Base-by-base conservation (phyloP, 1,140 invertebrate species). In the Zaprionus nigranus region DNA sequence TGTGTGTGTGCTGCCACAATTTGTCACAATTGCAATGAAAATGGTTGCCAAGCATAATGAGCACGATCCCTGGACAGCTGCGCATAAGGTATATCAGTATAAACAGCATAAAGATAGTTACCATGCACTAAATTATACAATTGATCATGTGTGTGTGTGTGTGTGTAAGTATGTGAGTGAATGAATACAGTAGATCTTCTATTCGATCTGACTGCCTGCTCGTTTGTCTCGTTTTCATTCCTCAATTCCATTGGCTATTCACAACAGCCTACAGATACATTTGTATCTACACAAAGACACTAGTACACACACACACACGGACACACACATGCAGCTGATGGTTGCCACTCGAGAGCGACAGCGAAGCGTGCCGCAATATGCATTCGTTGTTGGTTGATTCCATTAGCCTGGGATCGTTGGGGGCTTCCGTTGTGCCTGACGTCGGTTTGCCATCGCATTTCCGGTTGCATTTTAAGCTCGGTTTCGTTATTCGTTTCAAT, bases 1-100 rank as follows among this genome's bases (percentile, higher is more conserved):
- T 61, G 22, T 61, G 59, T 61, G 59, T 61, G 24, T 61, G 12
- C 59, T 13, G 51, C 6, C 68, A 81, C 80, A 87, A 77, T 82
- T 87, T 86, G 69, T 88, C 76, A 87, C 76, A 86, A 86, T 84
- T 81, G 75, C 51, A 78, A 36, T 49, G 63, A 77, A 78, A 69
- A 82, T 74, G 64, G 60, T 65, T 68, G 74, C 75, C 71, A 63
- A 60, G 59, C 24, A 34, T 5, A 26, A 34, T 5, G 40, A 30
- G 40, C 38, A 49, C 46, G 46, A 49, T 49, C 46, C 46, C 20
- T 11, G 17, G 46, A 3, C 46, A 51, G 46, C 46, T 51, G 46
- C 46, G 22, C 12, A 24, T 51, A 0, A 2, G 46, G 20, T 13
- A 22, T 12, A 51, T 51, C 40, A 38, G 36, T 17, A 22, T 51